Evolutionary conservation across 2,797 vertebrate species (phyloP).

Genomic region (Oreochromis mossambicus): DNA sequence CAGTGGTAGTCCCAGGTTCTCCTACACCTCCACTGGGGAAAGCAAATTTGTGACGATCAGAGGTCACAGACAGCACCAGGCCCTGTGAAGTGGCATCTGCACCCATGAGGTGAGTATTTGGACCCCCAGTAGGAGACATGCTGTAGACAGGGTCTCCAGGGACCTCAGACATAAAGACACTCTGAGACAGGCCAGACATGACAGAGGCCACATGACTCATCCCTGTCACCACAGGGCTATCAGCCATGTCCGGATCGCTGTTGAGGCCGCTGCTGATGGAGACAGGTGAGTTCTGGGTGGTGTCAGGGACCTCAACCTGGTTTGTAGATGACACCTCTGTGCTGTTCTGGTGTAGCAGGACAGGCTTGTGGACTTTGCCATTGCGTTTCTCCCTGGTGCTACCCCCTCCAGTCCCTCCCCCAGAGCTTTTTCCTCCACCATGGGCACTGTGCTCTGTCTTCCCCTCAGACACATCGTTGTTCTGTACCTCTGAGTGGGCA

Average conservation of each 20-base stretch:
- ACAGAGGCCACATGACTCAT: constrained; percentile 96
- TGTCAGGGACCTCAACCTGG: constrained; percentile 98
- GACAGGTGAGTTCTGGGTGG: constrained; percentile 97
- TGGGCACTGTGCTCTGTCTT: constrained; percentile 92
- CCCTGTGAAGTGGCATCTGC: constrained; percentile 88
- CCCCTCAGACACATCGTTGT: constrained; percentile 97
- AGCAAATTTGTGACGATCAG: constrained; percentile 97
- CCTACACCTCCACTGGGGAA: constrained; percentile 82
- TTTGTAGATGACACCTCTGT: constrained; percentile 98
- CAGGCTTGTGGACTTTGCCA: constrained; percentile 94
- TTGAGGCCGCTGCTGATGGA: constrained; percentile 99
- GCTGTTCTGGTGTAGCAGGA: constrained; percentile 95
- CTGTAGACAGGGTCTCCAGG: constrained; percentile 93
- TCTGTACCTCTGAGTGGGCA: constrained; percentile 93
- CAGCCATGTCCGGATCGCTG: constrained; percentile 94
- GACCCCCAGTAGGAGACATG: constrained; percentile 93
- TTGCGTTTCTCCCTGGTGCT: constrained; percentile 91
- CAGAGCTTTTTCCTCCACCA: constrained; percentile 74
- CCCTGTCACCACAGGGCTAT: constrained; percentile 93
- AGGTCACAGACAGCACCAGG: constrained; percentile 88
- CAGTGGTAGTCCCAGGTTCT: constrained; percentile 64
- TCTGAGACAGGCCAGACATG: constrained; percentile 94
- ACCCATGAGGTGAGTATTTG: constrained; percentile 93
- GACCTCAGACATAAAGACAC: constrained; percentile 98
- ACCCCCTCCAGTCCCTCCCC: constrained; percentile 65